Conservation (phyloP, 2,797 vertebrate species). For the Neostethus bicornis region DNA sequence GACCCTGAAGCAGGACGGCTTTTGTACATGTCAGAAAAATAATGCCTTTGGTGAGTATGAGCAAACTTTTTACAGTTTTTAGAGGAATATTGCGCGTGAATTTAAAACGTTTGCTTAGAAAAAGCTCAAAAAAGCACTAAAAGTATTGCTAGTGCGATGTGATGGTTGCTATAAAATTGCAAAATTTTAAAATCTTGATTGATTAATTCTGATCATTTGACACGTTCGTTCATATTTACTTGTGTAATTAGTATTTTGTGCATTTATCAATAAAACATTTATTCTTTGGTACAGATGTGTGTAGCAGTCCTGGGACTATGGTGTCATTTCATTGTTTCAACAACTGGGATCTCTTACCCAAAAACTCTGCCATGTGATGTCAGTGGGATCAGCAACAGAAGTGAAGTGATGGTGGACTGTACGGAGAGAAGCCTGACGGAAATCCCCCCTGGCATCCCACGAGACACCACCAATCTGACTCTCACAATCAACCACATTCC, state of each 20-base stretch:
- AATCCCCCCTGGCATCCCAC: constrained; percentile 87
- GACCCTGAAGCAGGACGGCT: constrained; percentile 13
- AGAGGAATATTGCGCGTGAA: no score
- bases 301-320: constrained; percentile 48
- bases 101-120: constrained; percentile 17
- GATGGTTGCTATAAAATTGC: no score
- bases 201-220: no score
- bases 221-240: background rate
- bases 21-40: constrained; percentile 11
- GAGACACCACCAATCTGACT: constrained; percentile 89
- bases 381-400: constrained; percentile 41
- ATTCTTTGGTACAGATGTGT: constrained; percentile 55
- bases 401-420: constrained; percentile 86
- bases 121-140: background rate
- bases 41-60: constrained; percentile 65
- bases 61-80: no score
- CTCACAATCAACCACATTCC: constrained; percentile 93
- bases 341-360: constrained; percentile 79
- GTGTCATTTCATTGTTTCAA: constrained; percentile 40
- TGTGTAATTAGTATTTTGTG: constrained; percentile 1
- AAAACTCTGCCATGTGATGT: constrained; percentile 94
- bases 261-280: constrained; percentile 38
- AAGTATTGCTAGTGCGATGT: background rate
- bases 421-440: constrained; percentile 79
- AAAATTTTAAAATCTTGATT: no score